phyloP scores from a whole-genome alignment of 2,888 invertebrate species.

The Opisthograptis luteolata region DNA sequence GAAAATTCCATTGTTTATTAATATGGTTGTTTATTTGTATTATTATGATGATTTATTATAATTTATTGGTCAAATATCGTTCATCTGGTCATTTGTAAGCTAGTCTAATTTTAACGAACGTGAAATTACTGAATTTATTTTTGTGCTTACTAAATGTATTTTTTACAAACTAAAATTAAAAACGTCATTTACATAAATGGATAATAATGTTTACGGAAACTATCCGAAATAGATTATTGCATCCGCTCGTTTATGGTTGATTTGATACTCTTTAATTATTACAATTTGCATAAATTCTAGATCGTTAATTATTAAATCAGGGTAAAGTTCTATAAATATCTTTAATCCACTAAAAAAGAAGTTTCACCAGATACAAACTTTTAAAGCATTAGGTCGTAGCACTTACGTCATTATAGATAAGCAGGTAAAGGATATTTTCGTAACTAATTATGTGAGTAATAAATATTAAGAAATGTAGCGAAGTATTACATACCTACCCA shows the following conservation, averaged over 20 bases:
- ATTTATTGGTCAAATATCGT: no score
- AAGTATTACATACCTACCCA: no score
- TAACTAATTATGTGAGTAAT: slow-evolving; percentile 4
- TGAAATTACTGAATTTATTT: no score
- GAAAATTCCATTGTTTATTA: no score
- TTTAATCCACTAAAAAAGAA: not conserved
- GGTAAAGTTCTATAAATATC: slow-evolving; percentile 15
- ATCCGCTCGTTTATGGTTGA: slow-evolving; percentile 31
- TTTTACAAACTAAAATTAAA: slow-evolving; percentile 19
- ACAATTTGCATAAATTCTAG: slow-evolving; percentile 3
- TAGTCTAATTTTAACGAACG: no score
- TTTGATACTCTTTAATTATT: slow-evolving; percentile 28
- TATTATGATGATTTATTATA: no score
- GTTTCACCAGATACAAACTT: not conserved
- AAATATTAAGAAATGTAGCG: slow-evolving; percentile 5
- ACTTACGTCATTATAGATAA: slow-evolving; percentile 8
- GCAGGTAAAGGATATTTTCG: not conserved
- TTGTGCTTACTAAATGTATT: no score
- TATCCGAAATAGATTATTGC: slow-evolving; percentile 35
- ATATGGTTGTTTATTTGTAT: no score
- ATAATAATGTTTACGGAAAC: slow-evolving; percentile 40
- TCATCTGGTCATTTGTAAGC: no score
- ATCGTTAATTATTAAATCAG: slow-evolving; percentile 21
- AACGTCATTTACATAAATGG: slow-evolving; percentile 15
- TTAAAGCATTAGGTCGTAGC: not conserved